Conservation (phyloP, 2,888 invertebrate species). For the Drosophila kokeensis region DNA sequence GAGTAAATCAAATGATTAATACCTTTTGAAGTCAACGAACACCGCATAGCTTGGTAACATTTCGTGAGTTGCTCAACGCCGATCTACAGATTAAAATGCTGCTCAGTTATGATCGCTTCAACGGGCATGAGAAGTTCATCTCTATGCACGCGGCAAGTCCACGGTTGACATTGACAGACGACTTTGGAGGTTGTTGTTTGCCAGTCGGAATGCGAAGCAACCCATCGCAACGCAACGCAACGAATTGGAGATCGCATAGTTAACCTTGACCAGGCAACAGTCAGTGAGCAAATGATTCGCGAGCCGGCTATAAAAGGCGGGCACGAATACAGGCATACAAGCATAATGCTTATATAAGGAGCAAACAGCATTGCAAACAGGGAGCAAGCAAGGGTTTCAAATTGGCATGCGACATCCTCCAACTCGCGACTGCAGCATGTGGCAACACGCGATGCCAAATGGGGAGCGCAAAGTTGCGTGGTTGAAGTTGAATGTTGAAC, state of each 20-base stretch:
- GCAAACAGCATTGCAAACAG: conserved; percentile 28
- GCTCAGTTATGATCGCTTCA: conserved; percentile 52
- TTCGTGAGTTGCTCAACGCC: conserved; percentile 8
- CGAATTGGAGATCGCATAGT: conserved; percentile 48
- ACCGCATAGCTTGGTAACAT: neutral
- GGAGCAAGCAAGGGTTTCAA: conserved; percentile 42
- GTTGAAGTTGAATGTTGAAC: conserved; percentile 21
- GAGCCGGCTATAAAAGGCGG: conserved; percentile 57
- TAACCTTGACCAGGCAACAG: conserved; percentile 64
- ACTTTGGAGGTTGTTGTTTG: conserved; percentile 54
- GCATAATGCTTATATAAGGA: conserved; percentile 53
- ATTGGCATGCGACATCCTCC: conserved; percentile 21
- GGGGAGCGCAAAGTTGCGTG: conserved; percentile 41
- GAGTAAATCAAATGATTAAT: conserved; percentile 12
- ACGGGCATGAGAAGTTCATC: conserved; percentile 33
- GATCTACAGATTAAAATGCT: conserved; percentile 52
- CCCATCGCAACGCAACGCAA: conserved; percentile 26
- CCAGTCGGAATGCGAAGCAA: conserved; percentile 39
- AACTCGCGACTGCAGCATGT: conserved; percentile 32
- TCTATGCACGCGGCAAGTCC: conserved; percentile 36
- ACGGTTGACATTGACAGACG: conserved; percentile 65
- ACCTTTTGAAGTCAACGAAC: neutral
- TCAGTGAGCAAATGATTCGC: conserved; percentile 48
- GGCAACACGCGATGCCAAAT: conserved; percentile 45
- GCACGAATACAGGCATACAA: conserved; percentile 2